Evolutionary conservation across 2,797 vertebrate species (phyloP).

Genomic region (Ctenochaetus hawaiiensis): DNA sequence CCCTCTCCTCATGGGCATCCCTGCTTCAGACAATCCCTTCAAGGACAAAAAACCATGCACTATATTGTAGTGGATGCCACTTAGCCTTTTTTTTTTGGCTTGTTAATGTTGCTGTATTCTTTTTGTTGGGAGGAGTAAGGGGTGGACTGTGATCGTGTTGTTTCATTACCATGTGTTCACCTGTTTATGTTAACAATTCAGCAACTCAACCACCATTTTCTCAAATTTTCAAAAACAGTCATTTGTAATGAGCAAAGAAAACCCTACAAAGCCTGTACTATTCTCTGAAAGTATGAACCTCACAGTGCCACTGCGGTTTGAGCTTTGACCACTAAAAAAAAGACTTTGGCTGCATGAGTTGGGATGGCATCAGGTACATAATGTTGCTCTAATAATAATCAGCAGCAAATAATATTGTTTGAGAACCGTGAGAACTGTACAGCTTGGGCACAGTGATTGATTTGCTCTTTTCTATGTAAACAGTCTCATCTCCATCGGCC

Average conservation of each 20-base stretch:
- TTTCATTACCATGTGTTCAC: conserved; percentile 50
- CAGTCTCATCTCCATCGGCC: conserved; percentile 20
- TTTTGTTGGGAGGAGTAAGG: conserved; percentile 56
- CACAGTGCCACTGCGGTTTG: conserved; percentile 19
- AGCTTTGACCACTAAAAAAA: conserved; percentile 55
- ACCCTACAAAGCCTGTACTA: conserved; percentile 2
- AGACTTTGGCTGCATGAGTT: conserved; percentile 40
- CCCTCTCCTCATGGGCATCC: conserved; percentile 93
- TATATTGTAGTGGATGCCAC: conserved; percentile 89
- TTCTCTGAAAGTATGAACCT: conserved; percentile 27
- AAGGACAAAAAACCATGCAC: conserved; percentile 98
- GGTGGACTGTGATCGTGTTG: conserved; percentile 58
- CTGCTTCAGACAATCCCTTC: conserved; percentile 97
- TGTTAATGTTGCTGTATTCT: conserved; percentile 75
- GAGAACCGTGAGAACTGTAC: conserved; percentile 1
- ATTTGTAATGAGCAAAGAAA: conserved; percentile 27
- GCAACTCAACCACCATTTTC: conserved; percentile 24
- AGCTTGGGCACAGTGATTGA: conserved; percentile 7
- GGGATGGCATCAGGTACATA: conserved; percentile 6
- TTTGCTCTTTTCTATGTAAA: conserved; percentile 14
- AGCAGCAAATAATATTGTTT: conserved; percentile 4
- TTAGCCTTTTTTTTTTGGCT: conserved; percentile 59
- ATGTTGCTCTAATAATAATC: conserved; percentile 5
- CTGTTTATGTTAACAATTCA: conserved; percentile 48
- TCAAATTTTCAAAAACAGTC: conserved; percentile 3